A percentile compares a stretch with the other conserved stretches of the same genome.
Conservation (phyloP, 1,140 invertebrate species). For the Steinernema feltiae region DNA sequence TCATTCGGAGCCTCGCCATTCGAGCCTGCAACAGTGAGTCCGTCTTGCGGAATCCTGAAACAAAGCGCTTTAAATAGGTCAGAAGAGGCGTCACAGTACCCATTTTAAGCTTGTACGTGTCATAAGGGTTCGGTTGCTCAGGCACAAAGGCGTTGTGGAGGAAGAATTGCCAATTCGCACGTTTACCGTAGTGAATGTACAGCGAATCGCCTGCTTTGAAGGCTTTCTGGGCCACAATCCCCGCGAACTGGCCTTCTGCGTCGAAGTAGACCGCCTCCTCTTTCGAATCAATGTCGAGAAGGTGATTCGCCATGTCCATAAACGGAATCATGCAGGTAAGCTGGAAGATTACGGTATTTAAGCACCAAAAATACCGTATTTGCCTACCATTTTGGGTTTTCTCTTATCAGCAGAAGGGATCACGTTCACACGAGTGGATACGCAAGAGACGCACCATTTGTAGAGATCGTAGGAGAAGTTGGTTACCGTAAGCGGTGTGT, state of each 20-base stretch:
- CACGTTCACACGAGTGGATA: conserved; percentile 27
- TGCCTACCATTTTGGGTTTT: background rate
- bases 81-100: background rate
- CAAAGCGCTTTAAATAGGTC: background rate
- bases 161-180: conserved; percentile 24
- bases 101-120: conserved; percentile 20
- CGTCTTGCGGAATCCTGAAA: background rate
- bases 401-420: conserved; percentile 18
- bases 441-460: conserved; percentile 23
- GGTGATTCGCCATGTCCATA: conserved; percentile 37
- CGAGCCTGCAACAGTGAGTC: background rate
- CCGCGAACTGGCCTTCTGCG: conserved; percentile 14
- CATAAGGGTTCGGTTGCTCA: background rate
- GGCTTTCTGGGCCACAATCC: conserved; percentile 16
- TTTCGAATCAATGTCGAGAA: background rate
- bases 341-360: conserved; percentile 13
- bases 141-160: conserved; percentile 32
- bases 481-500: conserved; percentile 23
- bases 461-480: conserved; percentile 32
- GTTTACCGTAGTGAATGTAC: conserved; percentile 26
- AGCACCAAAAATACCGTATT: too few relatives aligned
- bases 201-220: conserved; percentile 20
- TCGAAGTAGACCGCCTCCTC: conserved; percentile 19
- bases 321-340: conserved; percentile 29
- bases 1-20: background rate